These are phyloP conservation scores for Lanistes nyassanus DNA, from an alignment of 1,140 invertebrate species.

Conservation along the genomic window DNA sequence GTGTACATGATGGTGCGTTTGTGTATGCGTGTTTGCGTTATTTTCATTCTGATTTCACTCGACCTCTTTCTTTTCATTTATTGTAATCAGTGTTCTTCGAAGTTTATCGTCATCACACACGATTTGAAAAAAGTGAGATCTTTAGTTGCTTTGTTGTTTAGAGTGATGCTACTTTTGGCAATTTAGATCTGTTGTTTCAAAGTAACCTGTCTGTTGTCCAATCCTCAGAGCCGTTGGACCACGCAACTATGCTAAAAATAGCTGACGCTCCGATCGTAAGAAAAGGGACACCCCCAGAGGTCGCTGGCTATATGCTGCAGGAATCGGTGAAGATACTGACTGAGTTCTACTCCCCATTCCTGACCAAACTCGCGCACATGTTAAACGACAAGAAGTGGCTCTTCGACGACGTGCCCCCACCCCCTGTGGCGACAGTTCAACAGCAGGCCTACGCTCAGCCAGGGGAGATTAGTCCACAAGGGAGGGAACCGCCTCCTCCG, in stretches of 20 bases:
- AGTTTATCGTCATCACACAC: no score
- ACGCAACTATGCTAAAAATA: conserved; percentile 12
- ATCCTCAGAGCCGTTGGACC: conserved; percentile 14
- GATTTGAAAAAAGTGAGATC: no score
- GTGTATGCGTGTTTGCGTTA: conserved; percentile 6
- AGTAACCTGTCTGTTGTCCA: no score
- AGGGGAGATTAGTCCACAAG: not conserved
- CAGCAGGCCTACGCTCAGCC: not conserved
- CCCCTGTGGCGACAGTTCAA: not conserved
- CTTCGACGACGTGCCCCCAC: not conserved
- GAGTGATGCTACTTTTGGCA: no score
- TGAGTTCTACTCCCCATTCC: conserved; percentile 21
- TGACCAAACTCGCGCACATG: conserved; percentile 8
- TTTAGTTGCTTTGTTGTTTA: no score
- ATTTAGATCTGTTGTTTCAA: no score
- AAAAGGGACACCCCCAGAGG: not conserved
- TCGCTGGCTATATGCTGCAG: conserved; percentile 8
- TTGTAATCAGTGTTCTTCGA: no score
- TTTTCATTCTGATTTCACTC: no score
- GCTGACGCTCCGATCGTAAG: not conserved
- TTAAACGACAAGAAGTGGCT: conserved; percentile 21
- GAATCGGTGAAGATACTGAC: conserved; percentile 3
- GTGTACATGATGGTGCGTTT: not conserved
- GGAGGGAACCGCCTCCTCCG: not conserved
- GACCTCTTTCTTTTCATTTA: no score